Evolutionary conservation across 2,797 vertebrate species (phyloP).

Genomic region (Chromis chromis): DNA sequence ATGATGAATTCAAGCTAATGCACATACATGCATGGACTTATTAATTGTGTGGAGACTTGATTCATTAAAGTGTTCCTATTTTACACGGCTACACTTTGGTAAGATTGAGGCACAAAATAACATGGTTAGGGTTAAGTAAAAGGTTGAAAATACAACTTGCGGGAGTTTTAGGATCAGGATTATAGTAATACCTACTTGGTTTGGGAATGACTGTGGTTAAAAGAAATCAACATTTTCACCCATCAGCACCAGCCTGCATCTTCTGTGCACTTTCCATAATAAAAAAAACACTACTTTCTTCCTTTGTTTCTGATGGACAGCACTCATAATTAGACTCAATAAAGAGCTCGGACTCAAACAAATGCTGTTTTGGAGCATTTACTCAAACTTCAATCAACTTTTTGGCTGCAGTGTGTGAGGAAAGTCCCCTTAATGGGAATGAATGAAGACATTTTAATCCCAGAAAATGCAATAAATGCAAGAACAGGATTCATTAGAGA

Average conservation of each 20-base stretch:
- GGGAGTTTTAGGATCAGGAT: not conserved
- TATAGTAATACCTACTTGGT: not conserved
- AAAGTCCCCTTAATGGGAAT: not conserved
- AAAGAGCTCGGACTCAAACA: not conserved
- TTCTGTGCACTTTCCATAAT: not conserved
- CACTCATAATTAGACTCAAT: not conserved
- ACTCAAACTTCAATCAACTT: not conserved
- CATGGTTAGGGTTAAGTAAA: not conserved
- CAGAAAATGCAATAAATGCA: not conserved
- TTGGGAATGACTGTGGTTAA: not conserved
- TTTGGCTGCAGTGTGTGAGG: not conserved
- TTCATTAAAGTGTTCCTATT: not conserved
- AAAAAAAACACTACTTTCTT: not conserved
- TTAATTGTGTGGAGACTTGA: not conserved
- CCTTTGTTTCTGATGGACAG: not conserved
- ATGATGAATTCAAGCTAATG: constrained; percentile 20
- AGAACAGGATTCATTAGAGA: not conserved
- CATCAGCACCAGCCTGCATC: not conserved
- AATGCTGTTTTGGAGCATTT: not conserved
- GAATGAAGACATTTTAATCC: not conserved
- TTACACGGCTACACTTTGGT: too few relatives aligned
- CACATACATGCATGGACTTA: not conserved
- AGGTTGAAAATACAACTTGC: not conserved
- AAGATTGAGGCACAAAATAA: too few relatives aligned
- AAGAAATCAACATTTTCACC: not conserved